phyloP scores from a whole-genome alignment of 2,113 vertebrate species.

The Gobio gobio region DNA sequence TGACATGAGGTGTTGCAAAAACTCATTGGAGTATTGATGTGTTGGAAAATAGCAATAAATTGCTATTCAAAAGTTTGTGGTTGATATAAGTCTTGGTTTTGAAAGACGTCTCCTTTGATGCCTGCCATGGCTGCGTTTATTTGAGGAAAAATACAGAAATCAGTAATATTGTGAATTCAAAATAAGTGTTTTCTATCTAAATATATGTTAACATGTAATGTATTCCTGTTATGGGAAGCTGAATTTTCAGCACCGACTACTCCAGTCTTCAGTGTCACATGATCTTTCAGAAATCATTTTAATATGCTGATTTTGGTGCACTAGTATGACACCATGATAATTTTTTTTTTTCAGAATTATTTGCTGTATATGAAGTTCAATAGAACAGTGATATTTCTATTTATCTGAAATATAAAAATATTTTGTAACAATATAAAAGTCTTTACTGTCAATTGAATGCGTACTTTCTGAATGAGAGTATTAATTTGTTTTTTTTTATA shows the following conservation, averaged over 20 bases:
- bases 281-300: too few species aligned
- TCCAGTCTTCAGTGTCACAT: background rate
- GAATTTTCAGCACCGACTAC: background rate
- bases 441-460: background rate
- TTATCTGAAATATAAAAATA: background rate
- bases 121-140: background rate
- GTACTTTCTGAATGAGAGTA: background rate
- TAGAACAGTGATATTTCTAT: background rate
- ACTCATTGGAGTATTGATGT: background rate
- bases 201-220: background rate
- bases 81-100: background rate
- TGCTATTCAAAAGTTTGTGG: background rate
- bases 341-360: background rate
- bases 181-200: background rate
- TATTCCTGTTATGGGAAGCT: background rate
- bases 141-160: background rate
- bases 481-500: background rate
- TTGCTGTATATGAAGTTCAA: background rate
- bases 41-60: conserved; percentile 1
- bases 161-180: background rate
- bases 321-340: too few species aligned
- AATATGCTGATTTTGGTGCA: too few species aligned
- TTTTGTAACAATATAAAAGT: background rate
- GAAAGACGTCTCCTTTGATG: background rate
- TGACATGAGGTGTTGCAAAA: too few species aligned